phyloP scores from a whole-genome alignment of 1,140 invertebrate species.

The Drosophila saltans region DNA sequence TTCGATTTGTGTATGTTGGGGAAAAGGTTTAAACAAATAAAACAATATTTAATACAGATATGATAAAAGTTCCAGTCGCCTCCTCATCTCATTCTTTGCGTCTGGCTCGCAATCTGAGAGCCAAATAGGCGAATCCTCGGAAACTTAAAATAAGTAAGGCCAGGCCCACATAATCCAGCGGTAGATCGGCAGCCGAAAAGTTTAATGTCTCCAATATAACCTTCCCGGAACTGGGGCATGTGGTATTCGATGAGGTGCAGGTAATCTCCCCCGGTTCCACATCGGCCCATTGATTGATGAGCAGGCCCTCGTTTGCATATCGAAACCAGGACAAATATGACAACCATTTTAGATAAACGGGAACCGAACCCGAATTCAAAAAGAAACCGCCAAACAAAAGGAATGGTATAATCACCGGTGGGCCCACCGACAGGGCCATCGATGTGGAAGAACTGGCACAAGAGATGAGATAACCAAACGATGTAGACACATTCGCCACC shows the following conservation, averaged over 20 bases:
- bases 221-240: constrained; percentile 90
- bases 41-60: constrained; percentile 43
- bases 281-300: constrained; percentile 96
- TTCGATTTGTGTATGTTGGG: constrained; percentile 10
- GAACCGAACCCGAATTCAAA: constrained; percentile 95
- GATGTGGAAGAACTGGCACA: constrained; percentile 91
- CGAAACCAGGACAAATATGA: constrained; percentile 98
- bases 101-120: constrained; percentile 87
- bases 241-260: constrained; percentile 88
- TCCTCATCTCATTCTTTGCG: constrained; percentile 70
- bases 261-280: constrained; percentile 87
- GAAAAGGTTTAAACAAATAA: constrained; percentile 34
- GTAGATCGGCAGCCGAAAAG: constrained; percentile 91
- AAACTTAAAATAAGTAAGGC: constrained; percentile 89
- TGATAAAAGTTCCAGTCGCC: neutral
- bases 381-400: constrained; percentile 98
- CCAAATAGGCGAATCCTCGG: constrained; percentile 90
- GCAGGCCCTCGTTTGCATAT: constrained; percentile 95
- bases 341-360: constrained; percentile 94
- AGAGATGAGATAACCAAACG: constrained; percentile 97
- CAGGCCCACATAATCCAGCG: constrained; percentile 88
- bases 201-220: constrained; percentile 91
- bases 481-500: constrained; percentile 95
- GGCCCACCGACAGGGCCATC: constrained; percentile 94
- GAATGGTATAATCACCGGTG: constrained; percentile 95